Base-by-base conservation (phyloP, 1,140 invertebrate species). In the Scaptomyza hsui region DNA sequence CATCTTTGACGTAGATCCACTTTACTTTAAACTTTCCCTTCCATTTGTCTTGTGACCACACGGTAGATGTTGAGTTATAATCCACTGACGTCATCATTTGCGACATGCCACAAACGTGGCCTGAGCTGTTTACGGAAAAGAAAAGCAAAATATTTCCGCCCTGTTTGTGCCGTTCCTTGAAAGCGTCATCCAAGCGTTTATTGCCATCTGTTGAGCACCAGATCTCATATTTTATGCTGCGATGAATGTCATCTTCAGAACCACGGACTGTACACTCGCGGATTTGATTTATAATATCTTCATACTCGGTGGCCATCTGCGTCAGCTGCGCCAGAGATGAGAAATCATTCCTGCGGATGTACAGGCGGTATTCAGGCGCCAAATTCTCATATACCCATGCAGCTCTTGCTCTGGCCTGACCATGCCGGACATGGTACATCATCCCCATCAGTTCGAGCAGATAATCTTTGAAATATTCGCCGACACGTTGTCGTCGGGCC, bases 151-250 rank as follows among this genome's bases (percentile, higher is more conserved):
- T 94, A 52, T 94, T 93, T 29, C 97, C 97, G 78, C 95, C 95
- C 71, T 96, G 95, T 49, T 94, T 92, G 65, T 96, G 94, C 7
- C 95, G 93, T 86, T 99, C 97, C 56, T 96, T 95, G 91, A 95
- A 99, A 19, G 98, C 98, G 61, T 95, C 93, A 92, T 99, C 98
- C 60, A 99, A 93, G 35, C 97, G 93, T 89, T 99, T 99, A 92
- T 99, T 99, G n/a, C 98, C 98, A 90, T 99, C 98, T 0, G 98
- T 99, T 78, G 97, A 98, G 92, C 98, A 99, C 98, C 98, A 99
- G 88, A 99, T 99, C 92, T 98, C 97, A 92, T 99, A 99, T 92
- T 99, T 99, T 90, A 99, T 99, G 71, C 97, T 98, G 26, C 98
- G 95, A 93, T 99, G 98, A 92, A 99, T 98, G 91, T 99, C 98